Base-by-base conservation (phyloP, 1,140 invertebrate species). In the Polypedilum pembai region DNA sequence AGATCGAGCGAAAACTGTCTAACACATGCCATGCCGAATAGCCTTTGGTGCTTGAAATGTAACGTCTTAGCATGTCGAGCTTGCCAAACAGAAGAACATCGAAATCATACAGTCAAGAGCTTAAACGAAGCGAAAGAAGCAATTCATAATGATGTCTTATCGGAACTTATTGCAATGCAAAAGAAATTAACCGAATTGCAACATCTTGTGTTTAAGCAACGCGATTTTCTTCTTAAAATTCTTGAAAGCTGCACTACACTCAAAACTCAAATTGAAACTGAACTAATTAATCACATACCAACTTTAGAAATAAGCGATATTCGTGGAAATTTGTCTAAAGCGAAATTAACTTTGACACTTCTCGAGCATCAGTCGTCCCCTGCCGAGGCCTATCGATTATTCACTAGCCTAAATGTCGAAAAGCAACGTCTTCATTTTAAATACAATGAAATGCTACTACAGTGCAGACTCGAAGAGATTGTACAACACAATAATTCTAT, bases 1-100 rank as follows among this genome's bases (percentile, higher is more conserved):
- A 63, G 74, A 56, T 75, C 74, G 45, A 74, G 73, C 74, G 89
- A 90, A 79, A 89, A 88, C 78, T 91, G 90, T 80, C 86, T 88
- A 78, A 87, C 87, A 73, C 90, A 91, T 80, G 88, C 86, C 66
- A 90, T 90, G 88, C 90, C 90, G 20, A 80, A 88, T 75, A 86
- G 88, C 40, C 81, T 89, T 17, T 92, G 90, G 90, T 92, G 90
- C 79, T 85, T 86, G 74, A 87, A 85, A n/a, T 92, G 90, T 79
- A 85, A 85, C 73, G 82, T 82, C 20, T 82, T 86, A 21, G 82
- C 91, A 15, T 92, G 90, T 78, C 84, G 87, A 75, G 88, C 86
- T 7, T 92, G 90, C 79, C 87, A 88, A 3, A 86, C 86, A 8
- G 83, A 85, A 69, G 87, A 89, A 74, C 90, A 91, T 76, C 81